These are phyloP conservation scores for Drosophila ohnishii DNA, from an alignment of 1,140 invertebrate species.

Conservation along the genomic window DNA sequence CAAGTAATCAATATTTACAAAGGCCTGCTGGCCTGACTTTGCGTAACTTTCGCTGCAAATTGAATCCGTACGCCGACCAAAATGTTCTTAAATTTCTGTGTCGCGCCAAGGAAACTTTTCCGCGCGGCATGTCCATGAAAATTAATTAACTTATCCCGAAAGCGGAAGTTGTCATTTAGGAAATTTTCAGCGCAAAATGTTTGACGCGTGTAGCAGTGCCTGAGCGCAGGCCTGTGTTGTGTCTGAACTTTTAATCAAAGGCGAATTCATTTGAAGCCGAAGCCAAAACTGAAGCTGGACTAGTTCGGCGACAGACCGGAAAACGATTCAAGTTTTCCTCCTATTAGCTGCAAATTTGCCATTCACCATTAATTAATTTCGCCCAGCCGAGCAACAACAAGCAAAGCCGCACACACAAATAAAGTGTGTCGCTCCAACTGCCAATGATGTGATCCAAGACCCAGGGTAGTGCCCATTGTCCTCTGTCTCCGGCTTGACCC, in stretches of 20 bases:
- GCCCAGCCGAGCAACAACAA: conserved; percentile 26
- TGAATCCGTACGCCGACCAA: conserved; percentile 61
- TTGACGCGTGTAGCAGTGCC: conserved; percentile 24
- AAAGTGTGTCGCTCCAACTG: conserved; percentile 33
- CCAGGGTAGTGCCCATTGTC: conserved; percentile 42
- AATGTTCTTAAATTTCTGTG: conserved; percentile 68
- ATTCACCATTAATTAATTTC: conserved; percentile 79
- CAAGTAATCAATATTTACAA: conserved; percentile 80
- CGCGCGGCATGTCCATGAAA: conserved; percentile 58
- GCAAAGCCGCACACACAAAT: conserved; percentile 39
- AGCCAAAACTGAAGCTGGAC: conserved; percentile 4
- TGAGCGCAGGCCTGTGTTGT: not conserved
- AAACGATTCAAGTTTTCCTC: conserved; percentile 66
- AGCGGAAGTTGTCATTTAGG: conserved; percentile 67
- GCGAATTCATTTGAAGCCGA: conserved; percentile 54
- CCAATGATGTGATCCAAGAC: conserved; percentile 25
- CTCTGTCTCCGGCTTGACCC: conserved; percentile 34
- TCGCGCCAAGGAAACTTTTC: conserved; percentile 52
- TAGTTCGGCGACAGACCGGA: conserved; percentile 51
- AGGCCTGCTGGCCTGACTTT: conserved; percentile 59
- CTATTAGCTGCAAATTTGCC: conserved; percentile 78
- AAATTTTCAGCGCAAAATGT: conserved; percentile 42
- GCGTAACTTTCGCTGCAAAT: conserved; percentile 68
- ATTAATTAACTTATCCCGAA: conserved; percentile 73
- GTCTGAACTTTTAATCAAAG: conserved; percentile 44